A percentile compares a stretch with the other conserved stretches of the same genome.
Conservation (phyloP, 1,140 invertebrate genomes). For the Eumaeus atala region DNA sequence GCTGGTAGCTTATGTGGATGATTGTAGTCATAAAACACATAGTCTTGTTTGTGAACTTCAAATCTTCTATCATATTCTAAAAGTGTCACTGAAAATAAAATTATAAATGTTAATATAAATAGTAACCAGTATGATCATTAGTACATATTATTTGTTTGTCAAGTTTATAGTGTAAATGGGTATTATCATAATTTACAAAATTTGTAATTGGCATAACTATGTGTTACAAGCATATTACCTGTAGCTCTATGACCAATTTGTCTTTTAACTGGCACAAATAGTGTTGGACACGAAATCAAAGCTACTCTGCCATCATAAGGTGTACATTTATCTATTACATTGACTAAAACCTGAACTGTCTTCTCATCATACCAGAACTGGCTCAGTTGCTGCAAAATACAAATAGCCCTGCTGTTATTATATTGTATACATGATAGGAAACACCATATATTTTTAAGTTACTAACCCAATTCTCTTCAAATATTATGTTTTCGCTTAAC, state of each 20-base stretch:
- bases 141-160: too few relatives aligned
- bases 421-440: too few relatives aligned
- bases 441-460: too few relatives aligned
- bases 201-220: slow-evolving; percentile 22
- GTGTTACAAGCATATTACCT: slow-evolving; percentile 58
- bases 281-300: slow-evolving; percentile 91
- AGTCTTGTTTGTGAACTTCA: slow-evolving; percentile 85
- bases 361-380: slow-evolving; percentile 96
- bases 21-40: slow-evolving; percentile 93
- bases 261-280: slow-evolving; percentile 82
- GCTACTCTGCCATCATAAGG: slow-evolving; percentile 81
- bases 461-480: slow-evolving; percentile 90
- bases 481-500: slow-evolving; percentile 73
- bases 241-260: slow-evolving; percentile 58
- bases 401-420: slow-evolving; percentile 12
- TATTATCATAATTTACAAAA: background rate
- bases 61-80: slow-evolving; percentile 91
- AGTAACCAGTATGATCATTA: too few relatives aligned
- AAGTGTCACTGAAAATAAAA: slow-evolving; percentile 79
- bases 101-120: background rate
- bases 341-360: slow-evolving; percentile 82
- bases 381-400: slow-evolving; percentile 89
- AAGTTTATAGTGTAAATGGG: background rate
- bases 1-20: slow-evolving; percentile 81
- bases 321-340: slow-evolving; percentile 75